phyloP scores from a whole-genome alignment of 2,797 vertebrate species.

The Intellagama lesueurii region DNA sequence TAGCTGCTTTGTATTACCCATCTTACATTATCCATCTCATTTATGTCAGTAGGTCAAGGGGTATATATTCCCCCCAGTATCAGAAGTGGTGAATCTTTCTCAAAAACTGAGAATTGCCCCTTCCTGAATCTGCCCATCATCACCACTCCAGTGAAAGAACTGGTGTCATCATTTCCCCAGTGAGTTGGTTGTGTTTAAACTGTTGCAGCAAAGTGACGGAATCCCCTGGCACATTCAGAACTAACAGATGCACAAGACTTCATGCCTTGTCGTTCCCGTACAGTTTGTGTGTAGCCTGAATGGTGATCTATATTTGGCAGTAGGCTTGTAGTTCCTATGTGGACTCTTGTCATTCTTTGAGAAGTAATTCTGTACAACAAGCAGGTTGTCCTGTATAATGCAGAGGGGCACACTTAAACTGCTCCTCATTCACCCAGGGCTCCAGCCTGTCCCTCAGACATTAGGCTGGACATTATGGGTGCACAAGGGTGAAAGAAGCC shows the following conservation, averaged over 20 bases:
- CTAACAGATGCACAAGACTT: not conserved
- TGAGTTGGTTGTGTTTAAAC: not conserved
- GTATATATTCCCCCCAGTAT: too few species aligned
- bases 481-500: not conserved
- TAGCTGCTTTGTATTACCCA: not conserved
- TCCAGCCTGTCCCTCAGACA: not conserved
- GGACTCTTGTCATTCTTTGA: not conserved
- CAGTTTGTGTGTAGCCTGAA: not conserved
- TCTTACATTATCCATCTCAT: too few species aligned
- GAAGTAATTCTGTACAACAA: not conserved
- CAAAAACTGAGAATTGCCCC: not conserved
- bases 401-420: not conserved
- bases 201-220: not conserved
- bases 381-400: too few species aligned
- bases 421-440: not conserved
- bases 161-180: not conserved
- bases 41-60: too few species aligned
- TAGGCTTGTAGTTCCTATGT: not conserved
- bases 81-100: too few species aligned
- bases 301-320: slow-evolving; percentile 5
- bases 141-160: not conserved
- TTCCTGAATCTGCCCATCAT: not conserved
- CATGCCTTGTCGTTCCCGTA: not conserved
- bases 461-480: not conserved
- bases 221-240: not conserved